Base-by-base conservation (phyloP, 1,140 invertebrate species). In the Campoletis sonorensis region DNA sequence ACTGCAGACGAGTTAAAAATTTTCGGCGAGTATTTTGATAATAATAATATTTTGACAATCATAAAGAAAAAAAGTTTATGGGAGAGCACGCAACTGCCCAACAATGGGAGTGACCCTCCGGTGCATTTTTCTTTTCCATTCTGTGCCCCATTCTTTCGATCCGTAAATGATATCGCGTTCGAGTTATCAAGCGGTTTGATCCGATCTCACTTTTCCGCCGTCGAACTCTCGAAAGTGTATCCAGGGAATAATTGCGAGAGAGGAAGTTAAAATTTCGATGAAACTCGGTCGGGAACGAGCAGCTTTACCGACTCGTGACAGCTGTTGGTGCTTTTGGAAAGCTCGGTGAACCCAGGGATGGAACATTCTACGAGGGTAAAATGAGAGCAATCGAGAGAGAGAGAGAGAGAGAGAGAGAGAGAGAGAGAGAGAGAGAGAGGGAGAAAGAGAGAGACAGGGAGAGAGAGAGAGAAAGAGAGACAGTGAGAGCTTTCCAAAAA, bases 31-130 rank as follows among this genome's bases (percentile, higher is more conserved):
- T 13, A 45, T 45, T 11, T 10, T 37, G 37, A 54, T 5, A 23
- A 21, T 84, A 87, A 86, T 86, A 87, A 86, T 87, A 86, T 85
- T n/a, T 23, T 13, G 33, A 37, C 68, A 21, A 70, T 45, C 40
- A 13, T 2, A 33, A 45, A 45, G 8, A 45, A 37, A 37, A 37
- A 37, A 10, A 10, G 10, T 10, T 37, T 37, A 37, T 37, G 4
- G 37, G 40, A 11, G 8, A 0, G 3, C 40, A 45, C 40, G 40
- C 40, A 13, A 45, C 8, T 13, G 7, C 13, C 40, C 10, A 37
- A 45, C 67, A 27, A 70, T 13, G 27, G 5, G 11, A 45, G 5
- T 13, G 64, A 27, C 4, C 3, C 18, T 37, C 8, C 33, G 2
- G 3, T 33, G 30, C 30, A 33, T 2, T 33, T 33, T 33, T 33